These are phyloP conservation scores for Schrankia costaestrigalis DNA, from an alignment of 2,888 invertebrate species.

Conservation along the genomic window DNA sequence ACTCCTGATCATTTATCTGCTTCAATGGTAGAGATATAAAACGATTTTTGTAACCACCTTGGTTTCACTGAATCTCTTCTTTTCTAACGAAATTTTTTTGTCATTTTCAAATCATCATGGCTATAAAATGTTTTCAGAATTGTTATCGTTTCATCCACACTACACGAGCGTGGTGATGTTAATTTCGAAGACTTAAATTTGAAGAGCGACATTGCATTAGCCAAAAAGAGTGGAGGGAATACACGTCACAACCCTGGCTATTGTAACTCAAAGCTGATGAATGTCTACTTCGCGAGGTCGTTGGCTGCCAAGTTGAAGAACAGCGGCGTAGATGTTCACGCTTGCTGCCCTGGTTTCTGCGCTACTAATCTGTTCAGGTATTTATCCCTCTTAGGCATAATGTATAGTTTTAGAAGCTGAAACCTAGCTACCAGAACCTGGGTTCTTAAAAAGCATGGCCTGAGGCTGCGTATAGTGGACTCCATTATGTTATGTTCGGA, in stretches of 20 bases:
- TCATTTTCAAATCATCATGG: no score
- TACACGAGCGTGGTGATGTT: slow-evolving; percentile 85
- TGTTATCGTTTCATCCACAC: slow-evolving; percentile 85
- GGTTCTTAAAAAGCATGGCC: not conserved
- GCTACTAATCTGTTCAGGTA: slow-evolving; percentile 87
- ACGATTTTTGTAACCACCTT: no score
- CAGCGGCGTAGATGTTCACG: slow-evolving; percentile 82
- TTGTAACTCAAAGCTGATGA: slow-evolving; percentile 88
- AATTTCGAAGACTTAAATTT: slow-evolving; percentile 84
- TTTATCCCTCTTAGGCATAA: not conserved
- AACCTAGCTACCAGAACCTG: not conserved
- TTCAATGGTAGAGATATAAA: no score
- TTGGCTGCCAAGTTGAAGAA: slow-evolving; percentile 80
- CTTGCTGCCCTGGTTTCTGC: slow-evolving; percentile 90
- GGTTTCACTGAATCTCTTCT: no score
- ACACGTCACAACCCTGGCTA: slow-evolving; percentile 82
- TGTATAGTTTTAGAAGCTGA: slow-evolving; percentile 2
- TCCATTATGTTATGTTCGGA: no score
- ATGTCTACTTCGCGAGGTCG: slow-evolving; percentile 85
- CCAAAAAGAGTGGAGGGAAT: slow-evolving; percentile 53
- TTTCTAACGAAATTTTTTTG: no score
- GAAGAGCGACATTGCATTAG: slow-evolving; percentile 68
- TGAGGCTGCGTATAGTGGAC: no score
- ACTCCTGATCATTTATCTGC: no score
- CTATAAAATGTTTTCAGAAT: slow-evolving; percentile 75